Evolutionary conservation across 1,140 invertebrate genomes (phyloP).

Genomic region (Drosophila murphyi): DNA sequence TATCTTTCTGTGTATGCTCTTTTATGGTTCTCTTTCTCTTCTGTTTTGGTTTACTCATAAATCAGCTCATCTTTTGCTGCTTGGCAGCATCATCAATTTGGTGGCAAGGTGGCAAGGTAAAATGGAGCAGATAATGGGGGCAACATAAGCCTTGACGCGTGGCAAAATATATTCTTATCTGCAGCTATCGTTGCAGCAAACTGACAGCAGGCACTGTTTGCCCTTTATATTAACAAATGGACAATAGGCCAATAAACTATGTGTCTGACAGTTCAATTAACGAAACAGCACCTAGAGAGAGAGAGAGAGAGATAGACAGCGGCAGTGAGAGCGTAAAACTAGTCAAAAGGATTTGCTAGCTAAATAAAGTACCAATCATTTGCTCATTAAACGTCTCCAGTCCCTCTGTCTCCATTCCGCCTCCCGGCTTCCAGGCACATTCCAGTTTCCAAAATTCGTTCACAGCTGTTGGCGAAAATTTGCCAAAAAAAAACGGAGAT

Average conservation of each 20-base stretch:
- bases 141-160: slow-evolving; percentile 8
- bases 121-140: not conserved
- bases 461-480: slow-evolving; percentile 68
- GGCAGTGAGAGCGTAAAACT: slow-evolving; percentile 27
- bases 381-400: slow-evolving; percentile 69
- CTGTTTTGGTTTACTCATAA: slow-evolving; percentile 40
- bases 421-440: too few relatives aligned
- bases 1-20: not conserved
- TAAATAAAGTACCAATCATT: slow-evolving; percentile 73
- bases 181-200: slow-evolving; percentile 38
- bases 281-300: not conserved
- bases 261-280: slow-evolving; percentile 51
- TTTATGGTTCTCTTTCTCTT: slow-evolving; percentile 21
- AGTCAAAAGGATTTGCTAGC: slow-evolving; percentile 19
- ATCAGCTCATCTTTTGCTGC: slow-evolving; percentile 41
- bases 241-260: slow-evolving; percentile 33
- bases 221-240: slow-evolving; percentile 13
- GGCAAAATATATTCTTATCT: slow-evolving; percentile 44
- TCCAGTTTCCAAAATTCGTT: not conserved
- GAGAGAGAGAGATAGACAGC: not conserved
- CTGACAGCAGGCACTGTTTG: slow-evolving; percentile 2
- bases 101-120: slow-evolving; percentile 11
- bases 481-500: slow-evolving; percentile 52
- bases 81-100: slow-evolving; percentile 65
- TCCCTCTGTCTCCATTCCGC: not conserved